Evolutionary conservation across 1,140 invertebrate species (phyloP).

Genomic region (Tribolium castaneum): DNA sequence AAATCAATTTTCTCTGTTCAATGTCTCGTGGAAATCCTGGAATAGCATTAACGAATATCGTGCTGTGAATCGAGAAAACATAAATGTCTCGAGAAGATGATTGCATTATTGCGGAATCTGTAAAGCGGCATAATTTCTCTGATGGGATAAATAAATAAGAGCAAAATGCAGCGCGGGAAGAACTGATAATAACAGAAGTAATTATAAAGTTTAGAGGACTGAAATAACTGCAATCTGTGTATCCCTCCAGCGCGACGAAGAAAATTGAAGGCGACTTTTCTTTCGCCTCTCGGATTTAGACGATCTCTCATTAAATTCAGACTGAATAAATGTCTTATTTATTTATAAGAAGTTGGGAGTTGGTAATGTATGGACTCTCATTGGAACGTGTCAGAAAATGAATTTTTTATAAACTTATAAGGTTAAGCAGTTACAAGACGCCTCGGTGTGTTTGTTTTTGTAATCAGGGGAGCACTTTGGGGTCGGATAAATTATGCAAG

Average conservation of each 20-base stretch:
- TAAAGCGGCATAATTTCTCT: conserved; percentile 30
- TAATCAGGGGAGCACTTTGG: conserved; percentile 10
- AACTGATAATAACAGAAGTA: conserved; percentile 45
- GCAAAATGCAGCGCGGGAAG: conserved; percentile 24
- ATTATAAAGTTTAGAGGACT: conserved; percentile 47
- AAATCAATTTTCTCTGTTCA: conserved; percentile 1
- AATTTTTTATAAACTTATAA: conserved; percentile 4
- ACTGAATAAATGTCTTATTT: conserved; percentile 16
- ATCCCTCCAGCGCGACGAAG: conserved; percentile 9
- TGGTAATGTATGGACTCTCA: conserved; percentile 6
- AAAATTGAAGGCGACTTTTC: conserved; percentile 27
- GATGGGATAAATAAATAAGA: conserved; percentile 44
- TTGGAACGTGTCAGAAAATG: background rate
- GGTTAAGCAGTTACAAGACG: conserved; percentile 13
- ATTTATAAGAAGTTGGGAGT: conserved; percentile 11
- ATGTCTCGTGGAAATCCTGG: background rate
- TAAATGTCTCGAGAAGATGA: conserved; percentile 1
- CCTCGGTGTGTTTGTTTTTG: conserved; percentile 6
- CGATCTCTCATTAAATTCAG: conserved; percentile 25
- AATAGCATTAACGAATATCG: conserved; percentile 20
- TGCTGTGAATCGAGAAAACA: conserved; percentile 12
- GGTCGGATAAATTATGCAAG: conserved; percentile 6
- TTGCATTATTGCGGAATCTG: conserved; percentile 1
- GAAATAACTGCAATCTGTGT: conserved; percentile 29
- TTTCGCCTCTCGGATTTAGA: conserved; percentile 18